phyloP scores from a whole-genome alignment of 2,888 invertebrate genomes.

The Clanis bilineata region DNA sequence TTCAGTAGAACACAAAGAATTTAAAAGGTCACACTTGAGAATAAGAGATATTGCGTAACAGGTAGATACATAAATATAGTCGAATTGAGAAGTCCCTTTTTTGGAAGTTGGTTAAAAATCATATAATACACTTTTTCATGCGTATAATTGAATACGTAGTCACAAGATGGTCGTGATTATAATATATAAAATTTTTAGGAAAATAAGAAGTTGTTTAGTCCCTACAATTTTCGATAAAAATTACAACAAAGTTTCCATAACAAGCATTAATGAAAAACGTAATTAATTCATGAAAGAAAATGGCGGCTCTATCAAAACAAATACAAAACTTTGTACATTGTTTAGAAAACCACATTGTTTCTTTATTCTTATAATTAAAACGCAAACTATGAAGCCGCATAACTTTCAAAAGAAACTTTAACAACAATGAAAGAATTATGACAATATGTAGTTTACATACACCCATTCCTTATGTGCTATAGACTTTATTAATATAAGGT shows the following conservation, averaged over 20 bases:
- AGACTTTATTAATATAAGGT: no score
- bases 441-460: not conserved
- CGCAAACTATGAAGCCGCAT: not conserved
- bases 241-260: not conserved
- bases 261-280: not conserved
- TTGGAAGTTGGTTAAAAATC: no score
- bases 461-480: not conserved
- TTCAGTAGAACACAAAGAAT: no score
- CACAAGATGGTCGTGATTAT: not conserved
- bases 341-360: conserved; percentile 10
- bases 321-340: not conserved
- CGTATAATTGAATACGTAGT: no score
- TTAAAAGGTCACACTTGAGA: no score
- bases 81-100: no score
- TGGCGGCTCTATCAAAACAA: not conserved
- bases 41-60: no score
- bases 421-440: not conserved
- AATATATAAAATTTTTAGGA: not conserved
- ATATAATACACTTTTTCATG: no score
- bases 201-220: not conserved
- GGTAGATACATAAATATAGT: no score
- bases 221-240: not conserved
- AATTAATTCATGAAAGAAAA: not conserved
- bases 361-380: conserved; percentile 14
- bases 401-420: not conserved